Conservation (phyloP, 2,113 vertebrate genomes). For the Hemicordylus capensis region DNA sequence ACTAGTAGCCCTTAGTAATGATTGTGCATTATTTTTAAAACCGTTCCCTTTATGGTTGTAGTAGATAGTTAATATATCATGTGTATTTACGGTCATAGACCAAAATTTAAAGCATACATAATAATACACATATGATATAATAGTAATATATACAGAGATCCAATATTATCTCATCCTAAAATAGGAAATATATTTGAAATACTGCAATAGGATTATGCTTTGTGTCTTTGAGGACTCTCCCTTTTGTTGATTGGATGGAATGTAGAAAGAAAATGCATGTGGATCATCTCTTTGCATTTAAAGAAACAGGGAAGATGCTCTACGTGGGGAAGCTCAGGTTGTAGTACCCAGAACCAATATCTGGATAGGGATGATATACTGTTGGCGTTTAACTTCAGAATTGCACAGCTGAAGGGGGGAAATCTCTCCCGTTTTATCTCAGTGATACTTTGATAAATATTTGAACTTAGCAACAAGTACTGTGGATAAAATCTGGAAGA, state of each 20-base stretch:
- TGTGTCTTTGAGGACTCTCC: no score
- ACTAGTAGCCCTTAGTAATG: slow-evolving; percentile 28
- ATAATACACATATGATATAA: no score
- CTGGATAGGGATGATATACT: background rate
- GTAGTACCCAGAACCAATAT: background rate
- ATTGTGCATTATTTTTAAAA: slow-evolving; percentile 22
- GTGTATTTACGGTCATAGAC: no score
- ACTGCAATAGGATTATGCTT: background rate
- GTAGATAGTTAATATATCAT: no score
- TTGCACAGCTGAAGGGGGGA: background rate
- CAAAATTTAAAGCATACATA: no score
- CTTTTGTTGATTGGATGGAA: background rate
- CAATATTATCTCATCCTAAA: no score
- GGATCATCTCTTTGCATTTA: no score
- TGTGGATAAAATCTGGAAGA: slow-evolving; percentile 18
- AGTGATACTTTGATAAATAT: background rate
- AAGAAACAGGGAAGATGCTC: background rate
- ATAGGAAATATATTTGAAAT: slow-evolving; percentile 22
- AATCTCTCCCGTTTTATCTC: background rate
- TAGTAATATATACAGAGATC: no score
- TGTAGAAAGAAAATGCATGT: background rate
- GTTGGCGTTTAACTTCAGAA: background rate
- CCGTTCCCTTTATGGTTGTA: slow-evolving; percentile 27
- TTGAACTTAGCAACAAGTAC: background rate
- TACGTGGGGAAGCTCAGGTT: background rate